Conservation (phyloP, 1,140 invertebrate species). For the Papilio machaon region DNA sequence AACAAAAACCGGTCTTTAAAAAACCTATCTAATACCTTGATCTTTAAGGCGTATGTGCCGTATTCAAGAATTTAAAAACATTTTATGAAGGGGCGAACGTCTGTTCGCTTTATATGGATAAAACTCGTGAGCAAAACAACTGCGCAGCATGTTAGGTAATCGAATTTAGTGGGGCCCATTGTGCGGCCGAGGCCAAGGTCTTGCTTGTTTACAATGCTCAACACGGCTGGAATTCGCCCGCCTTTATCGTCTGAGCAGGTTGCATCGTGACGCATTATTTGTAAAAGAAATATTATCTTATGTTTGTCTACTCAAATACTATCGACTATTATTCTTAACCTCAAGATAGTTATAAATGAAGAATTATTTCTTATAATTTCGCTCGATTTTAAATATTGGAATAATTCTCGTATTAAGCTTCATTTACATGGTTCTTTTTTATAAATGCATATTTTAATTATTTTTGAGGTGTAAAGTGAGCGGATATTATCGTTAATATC, state of each 20-base stretch:
- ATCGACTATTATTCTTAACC: background rate
- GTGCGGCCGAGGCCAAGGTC: conserved; percentile 75
- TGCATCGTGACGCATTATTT: conserved; percentile 34
- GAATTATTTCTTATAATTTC: background rate
- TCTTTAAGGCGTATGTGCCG: conserved; percentile 15
- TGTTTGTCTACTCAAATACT: background rate
- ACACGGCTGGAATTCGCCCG: conserved; percentile 50
- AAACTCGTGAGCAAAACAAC: conserved; percentile 74
- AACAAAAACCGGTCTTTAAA: background rate
- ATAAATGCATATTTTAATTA: background rate
- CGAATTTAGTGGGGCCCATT: conserved; percentile 78
- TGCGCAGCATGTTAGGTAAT: conserved; percentile 69
- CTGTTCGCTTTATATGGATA: conserved; percentile 52
- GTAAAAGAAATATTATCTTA: conserved; percentile 1
- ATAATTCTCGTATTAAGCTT: too few relatives aligned
- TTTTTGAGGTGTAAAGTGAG: background rate
- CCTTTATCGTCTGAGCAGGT: conserved; percentile 25
- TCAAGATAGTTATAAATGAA: background rate
- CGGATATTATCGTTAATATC: background rate
- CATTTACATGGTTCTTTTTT: background rate
- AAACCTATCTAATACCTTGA: conserved; percentile 27
- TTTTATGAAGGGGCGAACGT: conserved; percentile 32
- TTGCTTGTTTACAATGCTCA: conserved; percentile 71
- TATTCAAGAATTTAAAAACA: conserved; percentile 36
- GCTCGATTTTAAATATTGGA: too few relatives aligned